phyloP scores from a whole-genome alignment of 2,113 vertebrate species.

The Pangasianodon hypophthalmus region DNA sequence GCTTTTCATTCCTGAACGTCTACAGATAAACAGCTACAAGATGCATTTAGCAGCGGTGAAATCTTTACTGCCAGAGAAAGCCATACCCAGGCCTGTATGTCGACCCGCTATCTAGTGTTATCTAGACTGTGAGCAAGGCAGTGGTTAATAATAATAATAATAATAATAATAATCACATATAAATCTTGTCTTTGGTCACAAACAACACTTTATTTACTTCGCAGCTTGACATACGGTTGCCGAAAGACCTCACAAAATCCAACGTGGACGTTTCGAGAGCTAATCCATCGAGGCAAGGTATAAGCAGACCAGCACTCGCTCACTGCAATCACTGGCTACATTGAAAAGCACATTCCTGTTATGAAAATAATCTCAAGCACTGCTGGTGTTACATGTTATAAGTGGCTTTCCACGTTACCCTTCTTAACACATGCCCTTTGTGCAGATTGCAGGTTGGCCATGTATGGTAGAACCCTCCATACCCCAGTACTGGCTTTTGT shows the following conservation, averaged over 20 bases:
- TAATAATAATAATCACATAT: not conserved
- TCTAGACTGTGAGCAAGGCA: not conserved
- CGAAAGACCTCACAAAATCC: constrained; percentile 51
- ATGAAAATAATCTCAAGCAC: not conserved
- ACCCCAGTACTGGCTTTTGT: constrained; percentile 26
- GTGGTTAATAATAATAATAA: not conserved
- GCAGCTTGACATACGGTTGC: constrained; percentile 57
- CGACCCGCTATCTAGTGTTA: not conserved
- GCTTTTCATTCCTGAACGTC: not conserved
- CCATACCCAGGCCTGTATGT: constrained; percentile 62
- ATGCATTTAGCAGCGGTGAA: constrained; percentile 63
- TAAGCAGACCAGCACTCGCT: not conserved
- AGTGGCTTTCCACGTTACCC: not conserved
- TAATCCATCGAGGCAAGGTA: constrained; percentile 57
- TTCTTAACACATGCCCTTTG: not conserved
- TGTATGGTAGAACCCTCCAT: constrained; percentile 38
- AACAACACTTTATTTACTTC: constrained; percentile 15
- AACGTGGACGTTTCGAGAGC: constrained; percentile 37
- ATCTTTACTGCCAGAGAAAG: constrained; percentile 51
- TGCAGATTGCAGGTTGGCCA: constrained; percentile 53
- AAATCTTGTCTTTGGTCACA: not conserved
- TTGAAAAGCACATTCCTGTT: not conserved
- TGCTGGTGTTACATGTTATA: not conserved
- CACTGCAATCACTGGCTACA: not conserved
- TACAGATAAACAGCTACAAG: constrained; percentile 71